These are phyloP conservation scores for Drosophila yooni DNA, from an alignment of 2,888 invertebrate species.

Conservation along the genomic window DNA sequence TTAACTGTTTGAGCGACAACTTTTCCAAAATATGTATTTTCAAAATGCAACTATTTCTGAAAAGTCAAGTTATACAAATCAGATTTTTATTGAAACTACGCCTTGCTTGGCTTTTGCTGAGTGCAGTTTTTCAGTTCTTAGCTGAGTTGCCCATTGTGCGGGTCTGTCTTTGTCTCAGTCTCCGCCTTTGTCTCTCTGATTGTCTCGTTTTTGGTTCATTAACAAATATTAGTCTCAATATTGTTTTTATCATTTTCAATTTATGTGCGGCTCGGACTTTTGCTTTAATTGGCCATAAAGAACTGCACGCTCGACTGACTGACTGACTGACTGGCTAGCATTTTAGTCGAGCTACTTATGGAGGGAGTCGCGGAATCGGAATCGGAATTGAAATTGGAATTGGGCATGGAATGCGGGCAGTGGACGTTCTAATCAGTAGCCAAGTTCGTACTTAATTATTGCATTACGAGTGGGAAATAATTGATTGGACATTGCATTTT, in stretches of 20 bases:
- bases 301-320: conserved; percentile 27
- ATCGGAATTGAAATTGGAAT: conserved; percentile 12
- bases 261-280: conserved; percentile 46
- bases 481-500: conserved; percentile 43
- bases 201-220: conserved; percentile 57
- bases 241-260: conserved; percentile 78
- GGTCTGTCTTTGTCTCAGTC: conserved; percentile 25
- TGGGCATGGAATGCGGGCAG: conserved; percentile 61
- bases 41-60: too few species aligned
- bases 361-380: conserved; percentile 15
- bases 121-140: conserved; percentile 14
- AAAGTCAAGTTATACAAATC: background rate
- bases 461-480: conserved; percentile 42
- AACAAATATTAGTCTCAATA: conserved; percentile 71
- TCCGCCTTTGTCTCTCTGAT: conserved; percentile 1
- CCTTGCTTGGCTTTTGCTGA: background rate
- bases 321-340: background rate
- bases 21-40: background rate
- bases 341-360: conserved; percentile 19
- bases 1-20: background rate
- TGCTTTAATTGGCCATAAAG: conserved; percentile 64
- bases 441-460: conserved; percentile 33
- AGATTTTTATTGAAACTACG: background rate
- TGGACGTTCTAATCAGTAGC: conserved; percentile 45
- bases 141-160: conserved; percentile 37